Evolutionary conservation across 1,140 invertebrate species (phyloP), one percentile per base, ranked within the genome.

Genomic region (Macrosteles quadrilineatus): DNA sequence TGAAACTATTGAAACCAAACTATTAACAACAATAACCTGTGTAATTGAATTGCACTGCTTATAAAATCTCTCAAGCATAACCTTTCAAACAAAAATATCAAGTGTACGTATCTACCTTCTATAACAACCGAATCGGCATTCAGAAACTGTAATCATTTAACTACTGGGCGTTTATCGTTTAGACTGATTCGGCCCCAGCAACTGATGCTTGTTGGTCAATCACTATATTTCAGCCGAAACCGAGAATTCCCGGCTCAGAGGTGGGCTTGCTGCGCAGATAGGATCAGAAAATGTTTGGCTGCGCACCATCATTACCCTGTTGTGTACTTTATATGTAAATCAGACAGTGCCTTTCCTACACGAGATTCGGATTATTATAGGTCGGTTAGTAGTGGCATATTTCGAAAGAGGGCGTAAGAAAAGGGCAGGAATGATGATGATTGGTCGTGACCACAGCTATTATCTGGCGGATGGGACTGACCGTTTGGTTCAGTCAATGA

Each of bases 351-450:
- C 47, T 50, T 50, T 50, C 21, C 21, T 50, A 50, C n/a, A n/a
- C 6, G n/a, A 50, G 47, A 50, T 50, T 50, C 47, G 47, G 21
- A 50, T 50, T 21, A 50, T 50, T 50, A 50, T n/a, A 50, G 47
- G 47, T n/a, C 21, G 47, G 47, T 50, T 50, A 50, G 47, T 50
- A n/a, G 47, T 63, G 59, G 29, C 31, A 63, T 63, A 63, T 63
- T 63, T 63, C 29, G 59, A 63, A 63, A 63, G 59, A 32, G 59
- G 59, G 59, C 31, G 59, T 63, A 63, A 63, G 59, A 63, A 63
- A 63, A 63, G 31, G 59, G 59, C 27, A 19, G 30, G 59, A 63
- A 63, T 63, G 59, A 63, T 63, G 29, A 32, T 63, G 59, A 63
- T 63, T 63, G 31, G 59, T n/a, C 31, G 29, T 32, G 59, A 31